These are phyloP conservation scores for Epicampocera succincta DNA, from an alignment of 2,888 invertebrate species.

Conservation along the genomic window DNA sequence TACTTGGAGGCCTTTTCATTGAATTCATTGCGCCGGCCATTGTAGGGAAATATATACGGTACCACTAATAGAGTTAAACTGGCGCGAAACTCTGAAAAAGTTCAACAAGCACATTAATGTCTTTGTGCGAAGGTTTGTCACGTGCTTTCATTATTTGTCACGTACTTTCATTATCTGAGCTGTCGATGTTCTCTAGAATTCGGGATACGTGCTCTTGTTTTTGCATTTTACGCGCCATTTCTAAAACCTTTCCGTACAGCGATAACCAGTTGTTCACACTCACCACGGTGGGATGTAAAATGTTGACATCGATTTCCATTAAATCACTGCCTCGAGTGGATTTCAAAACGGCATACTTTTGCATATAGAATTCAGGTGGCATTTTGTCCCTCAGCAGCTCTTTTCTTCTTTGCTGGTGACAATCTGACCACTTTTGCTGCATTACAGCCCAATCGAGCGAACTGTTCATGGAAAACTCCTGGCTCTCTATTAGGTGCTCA, in stretches of 20 bases:
- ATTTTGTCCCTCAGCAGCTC: conserved; percentile 22
- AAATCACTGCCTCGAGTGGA: conserved; percentile 36
- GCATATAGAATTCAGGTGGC: conserved; percentile 28
- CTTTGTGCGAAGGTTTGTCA: too few species aligned
- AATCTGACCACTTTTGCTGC: conserved; percentile 42
- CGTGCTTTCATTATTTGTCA: too few species aligned
- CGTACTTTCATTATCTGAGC: conserved; percentile 51
- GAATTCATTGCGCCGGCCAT: conserved; percentile 25
- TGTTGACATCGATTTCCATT: conserved; percentile 54
- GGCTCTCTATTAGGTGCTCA: background rate
- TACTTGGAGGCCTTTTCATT: conserved; percentile 19
- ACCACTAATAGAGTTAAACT: conserved; percentile 49
- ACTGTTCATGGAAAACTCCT: conserved; percentile 34
- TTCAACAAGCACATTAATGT: background rate
- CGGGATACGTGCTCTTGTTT: background rate
- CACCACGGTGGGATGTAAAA: conserved; percentile 32
- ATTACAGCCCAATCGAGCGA: conserved; percentile 43
- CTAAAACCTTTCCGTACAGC: conserved; percentile 34
- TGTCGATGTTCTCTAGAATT: conserved; percentile 30
- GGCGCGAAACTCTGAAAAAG: conserved; percentile 49
- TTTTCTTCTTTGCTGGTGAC: conserved; percentile 17
- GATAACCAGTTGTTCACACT: conserved; percentile 50
- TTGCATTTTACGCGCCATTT: conserved; percentile 26
- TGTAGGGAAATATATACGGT: conserved; percentile 52
- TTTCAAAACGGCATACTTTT: conserved; percentile 44